Evolutionary conservation across 2,113 vertebrate genomes (phyloP).

Genomic region (Numenius arquata): DNA sequence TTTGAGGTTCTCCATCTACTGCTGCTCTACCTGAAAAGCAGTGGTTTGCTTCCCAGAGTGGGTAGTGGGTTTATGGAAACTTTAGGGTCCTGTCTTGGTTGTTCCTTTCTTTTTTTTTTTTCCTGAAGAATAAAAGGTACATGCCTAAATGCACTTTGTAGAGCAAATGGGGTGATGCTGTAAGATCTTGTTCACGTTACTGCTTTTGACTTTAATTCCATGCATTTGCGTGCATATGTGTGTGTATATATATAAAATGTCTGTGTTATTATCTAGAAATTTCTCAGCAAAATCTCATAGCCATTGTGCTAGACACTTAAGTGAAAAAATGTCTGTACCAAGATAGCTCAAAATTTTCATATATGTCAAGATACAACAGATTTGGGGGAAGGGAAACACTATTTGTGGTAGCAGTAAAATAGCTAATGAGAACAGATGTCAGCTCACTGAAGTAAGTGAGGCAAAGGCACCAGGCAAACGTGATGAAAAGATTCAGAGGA

Average conservation of each 20-base stretch:
- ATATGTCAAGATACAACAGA: constrained; percentile 63
- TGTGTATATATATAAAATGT: not conserved
- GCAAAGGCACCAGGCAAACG: constrained; percentile 27
- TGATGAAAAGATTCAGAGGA: constrained; percentile 6
- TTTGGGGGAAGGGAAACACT: constrained; percentile 54
- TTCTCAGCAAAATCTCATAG: constrained; percentile 17
- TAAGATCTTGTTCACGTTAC: not conserved
- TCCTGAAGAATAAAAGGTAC: not conserved
- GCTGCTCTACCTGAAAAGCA: not conserved
- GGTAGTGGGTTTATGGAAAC: not conserved
- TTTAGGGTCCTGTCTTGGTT: not conserved
- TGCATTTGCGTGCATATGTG: not conserved
- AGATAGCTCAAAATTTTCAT: constrained; percentile 59
- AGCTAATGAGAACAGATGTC: constrained; percentile 70
- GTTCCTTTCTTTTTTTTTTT: not conserved
- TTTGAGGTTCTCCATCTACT: not conserved
- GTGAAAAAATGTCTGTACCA: constrained; percentile 53
- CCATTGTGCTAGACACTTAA: constrained; percentile 56
- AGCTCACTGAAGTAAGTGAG: constrained; percentile 50
- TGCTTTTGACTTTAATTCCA: not conserved
- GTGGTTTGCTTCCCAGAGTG: not conserved
- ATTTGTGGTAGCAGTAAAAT: constrained; percentile 64
- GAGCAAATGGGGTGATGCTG: not conserved
- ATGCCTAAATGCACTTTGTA: not conserved
- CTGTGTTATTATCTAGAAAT: constrained; percentile 46